Evolutionary conservation across 2,888 invertebrate species (phyloP), one percentile per base, ranked within the genome.

Genomic region (Petrolisthes cinctipes): DNA sequence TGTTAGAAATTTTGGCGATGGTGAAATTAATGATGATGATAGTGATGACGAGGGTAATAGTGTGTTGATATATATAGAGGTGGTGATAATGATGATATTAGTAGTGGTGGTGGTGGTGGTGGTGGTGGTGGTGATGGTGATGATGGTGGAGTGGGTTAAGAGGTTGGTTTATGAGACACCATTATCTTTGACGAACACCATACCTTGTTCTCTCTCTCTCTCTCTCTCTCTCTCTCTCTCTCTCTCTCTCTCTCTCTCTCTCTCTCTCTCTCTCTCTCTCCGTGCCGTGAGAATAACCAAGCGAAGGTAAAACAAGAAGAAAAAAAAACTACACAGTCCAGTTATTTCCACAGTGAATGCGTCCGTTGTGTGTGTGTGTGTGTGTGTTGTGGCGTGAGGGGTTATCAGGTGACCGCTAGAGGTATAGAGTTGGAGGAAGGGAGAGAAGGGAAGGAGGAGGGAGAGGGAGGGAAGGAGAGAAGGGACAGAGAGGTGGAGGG

Each of bases 201-300:
- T 37, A 37, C 37, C 37, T 37, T 37, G 37, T 37, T 37, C 37
- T 37, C 37, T 37, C 37, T 37, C 37, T 37, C 37, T 37, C 61
- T 61, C 61, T 61, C 61, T 11, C 61, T 11, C 61, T 11, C 61
- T 11, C 61, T 11, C 61, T 11, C 9, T 61, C 17, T 11, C 11
- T 17, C 61, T 61, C 61, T 11, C 17, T 61, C 61, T 17, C 17
- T 61, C 61, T 9, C 61, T 61, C 11, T 73, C n/a, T 73, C 23
- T 73, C 23, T 73, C 23, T 73, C 23, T 73, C 23, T 73, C 23
- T 73, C 23, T 73, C 73, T 73, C 73, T 73, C 73, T 73, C 14
- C 66, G 66, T 11, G 66, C 14, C n/a, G 11, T 66, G 11, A n/a
- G n/a, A 66, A n/a, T 66, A 14, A 66, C 66, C 66, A 66, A 11